These are phyloP conservation scores for Bradypus variegatus DNA, from an alignment of 2,797 vertebrate species.

Conservation along the genomic window DNA sequence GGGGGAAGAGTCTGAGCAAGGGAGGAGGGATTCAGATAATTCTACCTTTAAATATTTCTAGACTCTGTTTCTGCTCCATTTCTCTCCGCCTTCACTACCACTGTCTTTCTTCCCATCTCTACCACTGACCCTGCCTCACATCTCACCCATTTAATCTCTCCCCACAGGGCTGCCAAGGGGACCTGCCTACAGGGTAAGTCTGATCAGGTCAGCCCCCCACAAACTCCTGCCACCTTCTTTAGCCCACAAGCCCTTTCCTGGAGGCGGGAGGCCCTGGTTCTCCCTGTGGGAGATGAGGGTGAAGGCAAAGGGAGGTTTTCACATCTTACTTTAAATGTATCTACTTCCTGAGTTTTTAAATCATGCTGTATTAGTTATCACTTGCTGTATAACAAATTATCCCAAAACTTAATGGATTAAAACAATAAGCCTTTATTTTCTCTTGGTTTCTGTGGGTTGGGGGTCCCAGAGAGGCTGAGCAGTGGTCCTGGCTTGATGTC, in stretches of 20 bases:
- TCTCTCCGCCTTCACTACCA: neutral
- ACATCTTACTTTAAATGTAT: neutral
- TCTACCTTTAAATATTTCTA: neutral
- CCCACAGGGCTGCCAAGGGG: accelerated
- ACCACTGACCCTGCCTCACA: accelerated
- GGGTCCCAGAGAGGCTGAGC: neutral
- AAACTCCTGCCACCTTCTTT: neutral
- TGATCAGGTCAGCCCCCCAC: neutral
- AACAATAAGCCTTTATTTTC: neutral
- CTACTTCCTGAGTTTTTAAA: neutral
- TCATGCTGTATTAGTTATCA: neutral
- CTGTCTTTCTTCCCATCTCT: neutral
- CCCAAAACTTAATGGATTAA: neutral
- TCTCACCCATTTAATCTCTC: neutral
- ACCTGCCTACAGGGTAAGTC: neutral
- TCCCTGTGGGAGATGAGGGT: neutral
- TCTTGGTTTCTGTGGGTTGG: neutral
- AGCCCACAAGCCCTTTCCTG: neutral
- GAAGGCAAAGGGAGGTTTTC: neutral
- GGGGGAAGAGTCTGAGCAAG: no score
- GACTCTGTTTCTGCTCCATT: neutral
- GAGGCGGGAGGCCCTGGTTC: neutral
- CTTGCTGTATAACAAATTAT: neutral
- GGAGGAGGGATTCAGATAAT: accelerated
- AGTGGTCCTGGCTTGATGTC: neutral